Percentiles rank a stretch among this genome's conserved stretches.
Evolutionary conservation across 2,888 invertebrate species (phyloP).

Genomic region (Monopis laevigella): DNA sequence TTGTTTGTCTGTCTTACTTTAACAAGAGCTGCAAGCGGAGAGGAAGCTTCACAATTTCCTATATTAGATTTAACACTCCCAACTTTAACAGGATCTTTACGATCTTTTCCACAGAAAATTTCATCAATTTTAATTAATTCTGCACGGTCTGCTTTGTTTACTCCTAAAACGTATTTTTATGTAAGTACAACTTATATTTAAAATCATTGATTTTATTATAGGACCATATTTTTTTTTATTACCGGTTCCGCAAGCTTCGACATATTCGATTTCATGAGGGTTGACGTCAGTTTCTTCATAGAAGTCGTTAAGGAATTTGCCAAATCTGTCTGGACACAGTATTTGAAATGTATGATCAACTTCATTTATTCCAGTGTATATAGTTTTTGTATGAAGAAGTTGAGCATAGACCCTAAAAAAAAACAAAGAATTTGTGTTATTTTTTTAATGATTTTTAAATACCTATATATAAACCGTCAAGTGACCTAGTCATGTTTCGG

Average conservation of each 20-base stretch:
- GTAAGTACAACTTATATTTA: no score
- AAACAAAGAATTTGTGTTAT: neutral
- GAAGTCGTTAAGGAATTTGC: slow-evolving; percentile 47
- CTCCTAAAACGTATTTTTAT: slow-evolving; percentile 44
- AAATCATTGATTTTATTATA: no score
- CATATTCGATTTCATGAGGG: slow-evolving; percentile 69
- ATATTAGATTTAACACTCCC: slow-evolving; percentile 89
- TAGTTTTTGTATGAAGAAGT: slow-evolving; percentile 5
- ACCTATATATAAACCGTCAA: no score
- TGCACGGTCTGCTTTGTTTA: slow-evolving; percentile 82
- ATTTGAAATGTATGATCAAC: slow-evolving; percentile 5
- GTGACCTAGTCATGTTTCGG: no score
- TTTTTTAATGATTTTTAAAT: no score
- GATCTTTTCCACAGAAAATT: slow-evolving; percentile 66
- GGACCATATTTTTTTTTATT: neutral
- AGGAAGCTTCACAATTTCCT: slow-evolving; percentile 83
- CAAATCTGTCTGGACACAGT: slow-evolving; percentile 30
- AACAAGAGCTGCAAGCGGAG: slow-evolving; percentile 75
- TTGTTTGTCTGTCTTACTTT: no score
- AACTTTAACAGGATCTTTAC: slow-evolving; percentile 74
- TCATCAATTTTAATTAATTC: slow-evolving; percentile 79
- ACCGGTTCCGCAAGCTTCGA: slow-evolving; percentile 82
- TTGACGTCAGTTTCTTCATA: slow-evolving; percentile 65
- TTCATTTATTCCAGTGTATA: slow-evolving; percentile 5
- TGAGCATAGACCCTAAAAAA: slow-evolving; percentile 5